Evolutionary conservation across 2,888 invertebrate species (phyloP), one percentile per base, ranked within the genome.

Genomic region (Aricia artaxerxes): DNA sequence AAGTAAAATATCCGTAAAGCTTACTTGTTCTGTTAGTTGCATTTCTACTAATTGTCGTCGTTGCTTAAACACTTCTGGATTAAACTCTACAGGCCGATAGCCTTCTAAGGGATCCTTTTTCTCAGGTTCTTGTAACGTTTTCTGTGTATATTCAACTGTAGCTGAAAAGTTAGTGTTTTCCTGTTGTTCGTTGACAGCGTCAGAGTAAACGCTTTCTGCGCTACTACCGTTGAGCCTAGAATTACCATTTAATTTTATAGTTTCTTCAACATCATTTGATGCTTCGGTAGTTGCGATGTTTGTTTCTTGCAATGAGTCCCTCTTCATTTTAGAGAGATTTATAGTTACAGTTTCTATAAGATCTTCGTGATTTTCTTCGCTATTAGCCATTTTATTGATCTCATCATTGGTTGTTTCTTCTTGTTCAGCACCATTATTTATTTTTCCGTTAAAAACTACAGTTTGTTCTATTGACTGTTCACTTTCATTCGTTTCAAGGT

Each of bases 21-120:
- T 80, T 80, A 82, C 83, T 81, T 82, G 83, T 80, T 82, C 81
- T 16, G 78, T 76, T 64, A 80, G 44, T 16, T 77, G 35, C 7
- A 78, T 69, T 61, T 69, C 73, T 75, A 73, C 49, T 57, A 57
- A 57, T 80, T 80, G 60, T 76, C 78, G 64, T 69, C 69, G 77
- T 75, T n/a, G 80, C 24, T 60, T 80, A 24, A 85, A 80, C 40
- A 84, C 85, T 57, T 86, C 86, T 1, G 86, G 85, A 38, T 86
- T 83, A 60, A 87, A 87, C 16, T 83, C 82, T 1, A 87, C 85
- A 0, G 85, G 84, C 79, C 84, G 84, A 72, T 85, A 86, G 2
- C 86, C 85, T 13, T 83, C 81, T 78, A 87, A 80, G 0, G 84
- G 83, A 53, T 85, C 85, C 72, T 82, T 81, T 53, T 82, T 82